Conservation (phyloP, 2,888 invertebrate species). For the Hydrotaea cyrtoneurina region DNA sequence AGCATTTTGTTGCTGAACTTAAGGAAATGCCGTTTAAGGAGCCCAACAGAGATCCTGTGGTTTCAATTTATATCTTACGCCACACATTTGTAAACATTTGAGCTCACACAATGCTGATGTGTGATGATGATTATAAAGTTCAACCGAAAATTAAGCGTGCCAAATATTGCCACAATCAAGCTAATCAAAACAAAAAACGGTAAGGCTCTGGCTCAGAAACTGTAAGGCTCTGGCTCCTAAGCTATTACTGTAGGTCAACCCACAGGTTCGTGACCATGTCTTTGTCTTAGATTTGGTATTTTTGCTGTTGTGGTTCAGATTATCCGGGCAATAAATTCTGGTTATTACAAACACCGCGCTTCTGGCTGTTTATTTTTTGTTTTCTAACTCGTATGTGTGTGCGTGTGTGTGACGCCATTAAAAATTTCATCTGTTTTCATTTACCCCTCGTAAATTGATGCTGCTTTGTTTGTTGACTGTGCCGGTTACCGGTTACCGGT, state of each 20-base stretch:
- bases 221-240: too few relatives aligned
- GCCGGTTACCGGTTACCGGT: neutral
- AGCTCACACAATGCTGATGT: neutral
- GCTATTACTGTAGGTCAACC: neutral
- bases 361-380: neutral
- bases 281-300: conserved; percentile 34
- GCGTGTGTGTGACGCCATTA: neutral
- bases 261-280: conserved; percentile 39
- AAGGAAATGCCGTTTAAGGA: neutral
- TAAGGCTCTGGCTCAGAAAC: too few relatives aligned
- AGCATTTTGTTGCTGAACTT: neutral
- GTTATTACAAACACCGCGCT: conserved; percentile 53
- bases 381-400: too few relatives aligned
- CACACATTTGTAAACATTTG: conserved; percentile 16
- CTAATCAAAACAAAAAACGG: too few relatives aligned
- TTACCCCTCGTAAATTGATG: neutral
- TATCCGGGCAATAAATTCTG: conserved; percentile 56
- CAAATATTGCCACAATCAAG: neutral
- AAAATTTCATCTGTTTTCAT: neutral
- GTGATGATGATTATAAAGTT: neutral
- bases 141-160: neutral
- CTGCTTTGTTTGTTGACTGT: neutral
- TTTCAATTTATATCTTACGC: neutral
- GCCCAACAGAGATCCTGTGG: neutral
- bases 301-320: conserved; percentile 35